These are phyloP conservation scores for Oenanthe melanoleuca DNA, from an alignment of 2,113 vertebrate genomes.

Conservation along the genomic window DNA sequence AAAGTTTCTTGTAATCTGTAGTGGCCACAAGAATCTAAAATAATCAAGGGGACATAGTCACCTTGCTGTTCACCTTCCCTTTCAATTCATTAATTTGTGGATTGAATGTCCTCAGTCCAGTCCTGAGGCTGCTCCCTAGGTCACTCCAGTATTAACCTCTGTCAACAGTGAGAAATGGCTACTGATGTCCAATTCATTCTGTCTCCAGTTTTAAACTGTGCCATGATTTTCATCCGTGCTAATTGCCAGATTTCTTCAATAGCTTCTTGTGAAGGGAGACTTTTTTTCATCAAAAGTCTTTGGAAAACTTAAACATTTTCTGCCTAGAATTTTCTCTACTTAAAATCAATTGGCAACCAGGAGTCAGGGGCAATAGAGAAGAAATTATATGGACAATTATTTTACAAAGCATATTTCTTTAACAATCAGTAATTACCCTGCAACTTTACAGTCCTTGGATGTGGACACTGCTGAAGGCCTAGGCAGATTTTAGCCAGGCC, in stretches of 20 bases:
- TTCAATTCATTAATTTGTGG: background rate
- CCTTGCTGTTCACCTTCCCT: background rate
- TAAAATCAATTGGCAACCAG: background rate
- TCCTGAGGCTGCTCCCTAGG: background rate
- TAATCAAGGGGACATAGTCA: background rate
- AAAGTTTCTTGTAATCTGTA: background rate
- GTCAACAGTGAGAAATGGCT: conserved; percentile 21
- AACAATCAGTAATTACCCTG: background rate
- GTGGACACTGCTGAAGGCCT: too few species aligned
- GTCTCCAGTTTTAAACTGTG: background rate
- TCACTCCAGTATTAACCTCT: conserved; percentile 15
- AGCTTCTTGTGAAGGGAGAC: background rate
- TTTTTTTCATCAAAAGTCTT: background rate
- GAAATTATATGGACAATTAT: background rate
- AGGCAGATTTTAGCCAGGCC: too few species aligned
- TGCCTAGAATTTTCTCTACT: background rate
- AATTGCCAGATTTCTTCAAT: background rate
- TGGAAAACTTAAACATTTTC: background rate
- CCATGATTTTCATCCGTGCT: background rate
- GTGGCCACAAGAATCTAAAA: background rate
- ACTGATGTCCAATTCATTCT: background rate
- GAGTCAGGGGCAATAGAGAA: background rate
- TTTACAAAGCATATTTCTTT: background rate
- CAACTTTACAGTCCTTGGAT: background rate
- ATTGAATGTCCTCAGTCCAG: background rate